These are phyloP conservation scores for Agrotis ipsilon DNA, from an alignment of 2,888 invertebrate species.

Conservation along the genomic window DNA sequence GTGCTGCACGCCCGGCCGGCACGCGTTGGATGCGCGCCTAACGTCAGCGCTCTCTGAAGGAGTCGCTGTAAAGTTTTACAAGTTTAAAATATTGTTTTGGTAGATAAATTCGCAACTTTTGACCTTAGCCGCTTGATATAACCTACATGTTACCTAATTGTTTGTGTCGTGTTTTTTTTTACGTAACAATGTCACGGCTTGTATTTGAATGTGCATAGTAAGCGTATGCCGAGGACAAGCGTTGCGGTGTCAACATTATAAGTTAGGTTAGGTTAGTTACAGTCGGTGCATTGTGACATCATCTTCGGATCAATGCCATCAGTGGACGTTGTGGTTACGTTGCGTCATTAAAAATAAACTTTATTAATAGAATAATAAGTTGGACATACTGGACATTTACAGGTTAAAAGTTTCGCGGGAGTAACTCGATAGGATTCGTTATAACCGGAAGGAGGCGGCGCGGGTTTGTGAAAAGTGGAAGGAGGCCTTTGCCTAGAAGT, in stretches of 20 bases:
- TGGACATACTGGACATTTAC: conserved; percentile 23
- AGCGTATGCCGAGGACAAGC: conserved; percentile 12
- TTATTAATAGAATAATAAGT: conserved; percentile 30
- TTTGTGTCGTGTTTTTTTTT: conserved; percentile 12
- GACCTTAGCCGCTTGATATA: conserved; percentile 6
- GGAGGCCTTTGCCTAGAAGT: too few species aligned
- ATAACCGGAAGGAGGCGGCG: too few species aligned
- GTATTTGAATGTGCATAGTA: conserved; percentile 31
- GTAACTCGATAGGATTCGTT: too few species aligned
- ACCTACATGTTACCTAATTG: conserved; percentile 4
- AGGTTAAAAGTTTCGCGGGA: too few species aligned
- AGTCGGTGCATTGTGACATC: conserved; percentile 65
- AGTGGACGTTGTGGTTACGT: conserved; percentile 37
- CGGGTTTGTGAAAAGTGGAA: too few species aligned
- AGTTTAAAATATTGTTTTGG: conserved; percentile 56
- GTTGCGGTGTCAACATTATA: conserved; percentile 51
- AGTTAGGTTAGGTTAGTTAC: conserved; percentile 69
- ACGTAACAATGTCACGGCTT: conserved; percentile 40
- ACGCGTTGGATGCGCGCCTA: conserved; percentile 38
- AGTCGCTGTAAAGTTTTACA: conserved; percentile 54
- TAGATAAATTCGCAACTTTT: conserved; percentile 26
- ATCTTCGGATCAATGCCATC: conserved; percentile 53
- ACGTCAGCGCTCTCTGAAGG: conserved; percentile 52
- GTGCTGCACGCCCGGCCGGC: conserved; percentile 29
- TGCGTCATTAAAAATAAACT: conserved; percentile 50